Evolutionary conservation across 1,140 invertebrate species (phyloP).

Genomic region (Akabosia matsudoensis): DNA sequence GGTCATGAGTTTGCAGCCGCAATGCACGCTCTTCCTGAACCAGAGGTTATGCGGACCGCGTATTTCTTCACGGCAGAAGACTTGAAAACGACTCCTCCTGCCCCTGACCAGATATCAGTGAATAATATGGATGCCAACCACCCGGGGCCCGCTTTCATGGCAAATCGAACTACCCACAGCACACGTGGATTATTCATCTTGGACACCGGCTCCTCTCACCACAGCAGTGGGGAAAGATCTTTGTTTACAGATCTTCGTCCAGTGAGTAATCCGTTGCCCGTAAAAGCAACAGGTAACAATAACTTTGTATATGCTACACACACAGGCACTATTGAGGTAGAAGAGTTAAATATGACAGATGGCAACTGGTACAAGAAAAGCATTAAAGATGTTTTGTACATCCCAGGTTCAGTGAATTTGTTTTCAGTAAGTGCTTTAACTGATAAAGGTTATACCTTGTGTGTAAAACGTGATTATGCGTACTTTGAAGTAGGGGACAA

Average conservation of each 20-base stretch:
- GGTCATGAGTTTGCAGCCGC: no score
- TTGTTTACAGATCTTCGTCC: background rate
- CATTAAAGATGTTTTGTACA: background rate
- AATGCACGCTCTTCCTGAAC: no score
- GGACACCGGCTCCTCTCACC: background rate
- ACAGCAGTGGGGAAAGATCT: background rate
- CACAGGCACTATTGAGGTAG: background rate
- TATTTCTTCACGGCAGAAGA: no score
- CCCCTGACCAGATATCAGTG: no score
- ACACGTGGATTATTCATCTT: background rate
- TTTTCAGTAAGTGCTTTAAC: background rate
- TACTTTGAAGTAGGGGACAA: background rate
- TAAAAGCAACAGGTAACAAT: background rate
- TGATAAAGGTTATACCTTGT: background rate
- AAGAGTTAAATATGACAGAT: background rate
- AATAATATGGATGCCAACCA: background rate
- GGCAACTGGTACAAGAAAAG: background rate
- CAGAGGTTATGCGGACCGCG: no score
- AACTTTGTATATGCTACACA: background rate
- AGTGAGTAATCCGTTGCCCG: background rate
- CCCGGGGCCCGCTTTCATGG: background rate
- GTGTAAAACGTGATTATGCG: background rate
- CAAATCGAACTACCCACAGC: background rate
- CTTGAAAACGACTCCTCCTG: no score
- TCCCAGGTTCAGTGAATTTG: background rate